Evolutionary conservation across 2,888 invertebrate species (phyloP), one percentile per base, ranked within the genome.

Genomic region (Hypselothyrea guttata): DNA sequence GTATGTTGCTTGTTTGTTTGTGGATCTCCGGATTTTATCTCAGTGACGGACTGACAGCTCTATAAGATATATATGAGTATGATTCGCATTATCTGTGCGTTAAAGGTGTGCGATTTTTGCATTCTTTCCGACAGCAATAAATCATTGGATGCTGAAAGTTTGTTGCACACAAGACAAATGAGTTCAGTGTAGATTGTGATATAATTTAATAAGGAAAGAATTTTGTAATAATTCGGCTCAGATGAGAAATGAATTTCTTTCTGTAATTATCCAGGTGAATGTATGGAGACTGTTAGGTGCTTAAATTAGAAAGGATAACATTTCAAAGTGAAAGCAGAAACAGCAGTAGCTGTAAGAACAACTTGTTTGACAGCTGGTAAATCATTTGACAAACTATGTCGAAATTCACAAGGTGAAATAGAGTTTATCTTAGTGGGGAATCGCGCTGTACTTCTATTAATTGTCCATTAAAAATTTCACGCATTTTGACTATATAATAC

Each of bases 251-350:
- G n/a, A 35, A 55, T 52, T 44, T 42, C 44, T 44, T 22, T 22
- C n/a, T 16, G 61, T 44, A 73, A 67, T 76, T 61, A 60, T 56
- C 38, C 40, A 59, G 77, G 78, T 81, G 78, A 78, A 78, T 66
- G 84, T 74, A 59, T 59, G 33, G 48, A 15, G 53, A 57, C 46
- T 56, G 28, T 38, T 16, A 44, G 58, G 53, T 59, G 84, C 47
- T 74, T 84, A 78, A 81, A 84, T 84, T 84, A 84, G 78, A 78
- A 81, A 78, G 78, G 78, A 81, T 59, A 35, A 38, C 16, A 37
- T 15, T 38, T n/a, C 15, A 5, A 30, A 52, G 73, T 68, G 71
- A 71, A 72, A 72, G 73, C 68, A 55, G 69, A 22, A 22, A 22
- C 5, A 66, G n/a, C n/a, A n/a, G 22, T 22, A 22, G 28, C 52